Base-by-base conservation (phyloP, 2,888 invertebrate species). In the Nomada ruficornis region DNA sequence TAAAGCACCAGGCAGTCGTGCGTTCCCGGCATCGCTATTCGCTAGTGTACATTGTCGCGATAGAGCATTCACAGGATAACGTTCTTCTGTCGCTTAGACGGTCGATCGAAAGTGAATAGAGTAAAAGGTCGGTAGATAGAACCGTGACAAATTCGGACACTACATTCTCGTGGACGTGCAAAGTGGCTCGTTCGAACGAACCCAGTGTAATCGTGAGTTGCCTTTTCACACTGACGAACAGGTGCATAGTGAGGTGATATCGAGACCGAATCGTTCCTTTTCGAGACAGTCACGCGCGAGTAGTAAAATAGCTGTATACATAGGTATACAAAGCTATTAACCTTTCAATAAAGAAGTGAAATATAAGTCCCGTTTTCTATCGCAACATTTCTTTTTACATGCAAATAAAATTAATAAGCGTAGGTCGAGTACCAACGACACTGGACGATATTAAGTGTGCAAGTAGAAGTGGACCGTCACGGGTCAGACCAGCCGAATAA, bases 61-160 rank as follows among this genome's bases (percentile, higher is more conserved):
- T 68, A 50, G 64, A 80, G 26, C 42, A 54, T 44, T 71, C 71
- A 59, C 15, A 26, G 81, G 71, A 80, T 71, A 72, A 62, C 76
- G 57, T 80, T 80, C 64, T 64, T 55, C 72, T 57, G 52, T 59
- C 69, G 47, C 54, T 76, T 57, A 60, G 72, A 36, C 82, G 76
- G 47, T 64, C 76, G 81, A 82, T 74, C 70, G 62, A n/a, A 36
- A 47, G n/a, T 44, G 80, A 80, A 82, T 71, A 57, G 71, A 57
- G 54, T 55, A 69, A 65, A 81, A 82, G 80, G 76, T 59, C 75
- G 76, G 36, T 20, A 59, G 81, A 82, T 82, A 77, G 74, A 70
- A 13, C 23, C 50, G 71, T 82, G 82, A 82, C 76, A 82, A 82
- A 82, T 82, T 82, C 60, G 68, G 69, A 63, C 64, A 42, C 55